These are phyloP conservation scores for Elephas maximus DNA, from an alignment of 2,113 vertebrate species.

Conservation along the genomic window DNA sequence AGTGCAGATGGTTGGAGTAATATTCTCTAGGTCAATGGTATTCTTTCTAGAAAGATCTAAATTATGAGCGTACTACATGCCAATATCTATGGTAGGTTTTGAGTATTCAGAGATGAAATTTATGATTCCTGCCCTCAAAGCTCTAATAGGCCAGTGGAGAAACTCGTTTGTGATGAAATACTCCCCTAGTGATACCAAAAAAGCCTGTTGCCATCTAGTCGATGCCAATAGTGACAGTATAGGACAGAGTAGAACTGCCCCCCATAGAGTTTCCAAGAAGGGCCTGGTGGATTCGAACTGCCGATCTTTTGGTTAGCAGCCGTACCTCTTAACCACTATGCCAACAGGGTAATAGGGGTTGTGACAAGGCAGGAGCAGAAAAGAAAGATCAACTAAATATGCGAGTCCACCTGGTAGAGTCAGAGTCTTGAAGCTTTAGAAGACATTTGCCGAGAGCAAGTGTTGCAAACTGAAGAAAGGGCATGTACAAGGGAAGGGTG, in stretches of 20 bases:
- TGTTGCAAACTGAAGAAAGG: background rate
- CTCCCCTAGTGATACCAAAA: too few relatives aligned
- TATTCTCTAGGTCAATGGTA: conserved; percentile 62
- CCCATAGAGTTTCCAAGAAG: too few relatives aligned
- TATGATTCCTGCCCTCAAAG: background rate
- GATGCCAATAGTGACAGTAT: too few relatives aligned
- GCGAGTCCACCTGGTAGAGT: background rate
- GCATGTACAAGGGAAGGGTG: accelerated
- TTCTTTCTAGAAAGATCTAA: conserved; percentile 62
- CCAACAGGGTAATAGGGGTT: background rate
- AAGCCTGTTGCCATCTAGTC: too few relatives aligned
- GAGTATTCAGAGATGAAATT: conserved; percentile 2
- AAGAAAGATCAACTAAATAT: background rate
- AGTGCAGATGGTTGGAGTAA: conserved; percentile 68
- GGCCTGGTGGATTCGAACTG: too few relatives aligned
- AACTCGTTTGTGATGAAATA: background rate
- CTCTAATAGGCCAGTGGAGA: background rate
- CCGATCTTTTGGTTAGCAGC: background rate
- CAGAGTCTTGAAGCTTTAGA: background rate
- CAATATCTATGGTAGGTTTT: background rate
- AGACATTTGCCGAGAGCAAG: background rate
- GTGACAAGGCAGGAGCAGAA: background rate
- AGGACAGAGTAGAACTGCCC: too few relatives aligned
- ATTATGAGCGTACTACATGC: conserved; percentile 56
- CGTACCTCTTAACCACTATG: background rate